Evolutionary conservation across 2,888 invertebrate genomes (phyloP), one percentile per base, ranked within the genome.

Genomic region (Cartodere bifasciata): DNA sequence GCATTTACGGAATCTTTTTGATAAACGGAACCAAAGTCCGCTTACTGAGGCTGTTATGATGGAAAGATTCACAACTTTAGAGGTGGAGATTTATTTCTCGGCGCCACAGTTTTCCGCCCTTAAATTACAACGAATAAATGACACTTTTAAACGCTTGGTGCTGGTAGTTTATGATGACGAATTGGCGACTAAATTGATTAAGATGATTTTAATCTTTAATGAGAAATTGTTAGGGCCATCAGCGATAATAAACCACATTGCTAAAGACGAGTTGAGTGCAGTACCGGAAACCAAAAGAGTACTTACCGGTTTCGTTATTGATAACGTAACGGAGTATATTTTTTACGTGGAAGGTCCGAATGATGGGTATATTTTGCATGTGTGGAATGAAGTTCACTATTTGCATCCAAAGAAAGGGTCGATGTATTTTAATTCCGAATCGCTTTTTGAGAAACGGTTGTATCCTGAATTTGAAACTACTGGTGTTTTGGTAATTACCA

Each of bases 351-450:
- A 52, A 38, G 52, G 52, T 4, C 21, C 36, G 2, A 38, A 44
- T 1, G 32, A 41, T 16, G 50, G 52, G 4, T 45, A 36, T 29
- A 49, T 52, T 28, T 34, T 50, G 17, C 41, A 37, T 17, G 16
- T 50, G 7, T 42, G 43, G 39, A 43, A 47, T 35, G 28, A 40
- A 16, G 28, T 50, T 12, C 39, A 45, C 14, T 26, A 23, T 4
- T 24, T 29, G 5, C 35, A 31, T 13, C 15, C 25, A 3, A 12
- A 41, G 9, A 31, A 37, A 4, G 44, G 44, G 3, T 50, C 45
- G 35, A 34, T 51, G 6, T 53, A 49, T 31, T 53, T 48, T 26
- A 55, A 55, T 32, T 52, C 49, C 3, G 50, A 54, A 28, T 43
- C 38, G 28, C 41, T 48, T 15, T 57, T 49, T 36, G 52, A 53